These are phyloP conservation scores for Coturnix japonica DNA, from an alignment of 2,113 vertebrate genomes.

Conservation along the genomic window DNA sequence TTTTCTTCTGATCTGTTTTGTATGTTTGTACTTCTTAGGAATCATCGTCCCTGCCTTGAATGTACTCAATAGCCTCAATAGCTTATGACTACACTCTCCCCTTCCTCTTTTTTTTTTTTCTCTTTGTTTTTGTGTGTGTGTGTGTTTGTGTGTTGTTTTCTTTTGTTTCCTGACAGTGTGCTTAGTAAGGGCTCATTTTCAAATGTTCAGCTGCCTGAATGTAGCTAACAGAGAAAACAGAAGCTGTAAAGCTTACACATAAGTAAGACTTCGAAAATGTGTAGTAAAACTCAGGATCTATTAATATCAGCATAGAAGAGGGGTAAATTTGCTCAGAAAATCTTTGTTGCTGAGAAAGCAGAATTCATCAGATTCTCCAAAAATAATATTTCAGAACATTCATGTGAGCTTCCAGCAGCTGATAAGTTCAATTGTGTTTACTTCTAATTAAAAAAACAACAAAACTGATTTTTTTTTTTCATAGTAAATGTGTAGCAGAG, in stretches of 20 bases:
- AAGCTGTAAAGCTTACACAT: neutral
- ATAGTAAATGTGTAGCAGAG: neutral
- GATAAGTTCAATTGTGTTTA: neutral
- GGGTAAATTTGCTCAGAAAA: neutral
- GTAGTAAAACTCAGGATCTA: neutral
- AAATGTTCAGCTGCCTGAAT: neutral
- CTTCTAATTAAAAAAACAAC: neutral
- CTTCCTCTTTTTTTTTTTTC: conserved; percentile 36
- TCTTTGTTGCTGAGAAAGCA: conserved; percentile 39
- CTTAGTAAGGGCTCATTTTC: neutral
- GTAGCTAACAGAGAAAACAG: neutral
- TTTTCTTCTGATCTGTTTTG: neutral
- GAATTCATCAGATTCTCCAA: conserved; percentile 32
- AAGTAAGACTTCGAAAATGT: neutral
- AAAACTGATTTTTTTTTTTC: neutral
- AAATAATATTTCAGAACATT: conserved; percentile 47
- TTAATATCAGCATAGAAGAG: neutral
- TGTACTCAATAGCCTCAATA: rapidly evolving
- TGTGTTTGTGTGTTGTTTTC: neutral
- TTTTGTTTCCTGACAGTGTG: neutral
- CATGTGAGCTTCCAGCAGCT: conserved; percentile 41
- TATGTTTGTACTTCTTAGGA: neutral
- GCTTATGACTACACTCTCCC: neutral
- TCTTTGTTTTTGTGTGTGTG: neutral
- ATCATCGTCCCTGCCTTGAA: neutral